Evolutionary conservation across 1,140 invertebrate species (phyloP), one percentile per base, ranked within the genome.

Genomic region (Plectrocnemia conspersa): DNA sequence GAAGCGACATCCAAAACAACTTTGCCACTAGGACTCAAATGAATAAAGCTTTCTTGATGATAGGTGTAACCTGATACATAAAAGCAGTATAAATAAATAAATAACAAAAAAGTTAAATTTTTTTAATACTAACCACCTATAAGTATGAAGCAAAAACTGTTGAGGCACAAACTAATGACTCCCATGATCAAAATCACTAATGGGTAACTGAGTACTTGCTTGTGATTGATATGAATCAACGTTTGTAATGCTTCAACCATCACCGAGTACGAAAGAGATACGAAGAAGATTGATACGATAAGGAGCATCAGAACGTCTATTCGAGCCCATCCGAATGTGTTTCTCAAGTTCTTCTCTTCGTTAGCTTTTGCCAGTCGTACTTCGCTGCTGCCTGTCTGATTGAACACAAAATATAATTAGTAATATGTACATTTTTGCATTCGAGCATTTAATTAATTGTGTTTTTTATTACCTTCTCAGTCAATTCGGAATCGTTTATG

Each of bases 291-390:
- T 65, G 84, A 89, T 29, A 87, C 88, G n/a, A 85, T 82, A 9
- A 91, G 71, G 74, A 87, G 85, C 35, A 84, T 86, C 3, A 93
- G 70, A 1, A 94, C 84, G 63, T 93, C 89, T 21, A 93, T 86
- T 45, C 91, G 78, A 1, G 89, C 88, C 90, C 91, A 95, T 1
- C 91, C 91, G 59, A 95, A 95, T 0, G 91, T 95, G 67, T 93
- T 93, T 35, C 83, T 83, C 52, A 93, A 75, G 50, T 80, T 79
- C 18, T 79, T 79, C 55, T 89, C 84, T 6, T 74, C 70, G 0
- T 70, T 70, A 1, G 67, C 60, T 15, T 21, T 16, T 38, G 5
- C 5, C 35, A 6, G 13, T 13, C 13, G 6, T 4, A 13, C 18
- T 38, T 38, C 13, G 11, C 18, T 38, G 5, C 18, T 38, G 35